Evolutionary conservation across 2,797 vertebrate species (phyloP).

Genomic region (Sebastes aleutianus): DNA sequence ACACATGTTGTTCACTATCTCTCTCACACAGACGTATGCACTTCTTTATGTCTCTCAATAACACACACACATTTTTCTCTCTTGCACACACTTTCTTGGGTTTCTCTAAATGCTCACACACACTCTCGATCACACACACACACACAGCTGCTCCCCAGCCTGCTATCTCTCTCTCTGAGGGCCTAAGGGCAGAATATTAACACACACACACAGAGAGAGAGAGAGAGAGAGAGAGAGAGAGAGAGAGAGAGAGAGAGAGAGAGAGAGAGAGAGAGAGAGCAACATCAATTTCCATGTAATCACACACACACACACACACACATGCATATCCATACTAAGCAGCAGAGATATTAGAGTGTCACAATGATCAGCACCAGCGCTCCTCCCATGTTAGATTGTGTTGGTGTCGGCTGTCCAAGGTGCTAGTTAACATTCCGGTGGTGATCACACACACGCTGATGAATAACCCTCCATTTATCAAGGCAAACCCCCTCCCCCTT

Average conservation of each 20-base stretch:
- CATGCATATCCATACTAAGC: neutral
- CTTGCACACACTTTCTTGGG: constrained; percentile 20
- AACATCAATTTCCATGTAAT: constrained; percentile 45
- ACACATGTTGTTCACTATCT: constrained; percentile 7
- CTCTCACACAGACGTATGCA: constrained; percentile 9
- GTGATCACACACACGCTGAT: constrained; percentile 77
- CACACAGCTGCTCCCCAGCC: constrained; percentile 62
- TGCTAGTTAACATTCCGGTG: constrained; percentile 82
- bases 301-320: constrained; percentile 3
- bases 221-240: neutral
- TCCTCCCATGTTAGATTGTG: constrained; percentile 49
- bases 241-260: neutral
- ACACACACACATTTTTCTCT: neutral
- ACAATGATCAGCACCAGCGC: constrained; percentile 22
- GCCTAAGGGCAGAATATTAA: constrained; percentile 72
- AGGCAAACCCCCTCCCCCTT: constrained; percentile 59
- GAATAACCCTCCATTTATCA: constrained; percentile 81
- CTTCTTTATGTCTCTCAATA: constrained; percentile 7
- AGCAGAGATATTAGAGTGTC: constrained; percentile 24
- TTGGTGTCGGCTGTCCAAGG: constrained; percentile 74
- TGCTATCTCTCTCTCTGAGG: constrained; percentile 43
- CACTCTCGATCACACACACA: constrained; percentile 23
- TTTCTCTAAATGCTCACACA: constrained; percentile 8
- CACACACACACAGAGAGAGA: constrained; percentile 14
- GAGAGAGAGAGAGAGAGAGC: neutral